Base-by-base conservation (phyloP, 2,888 invertebrate species). In the Kryphioiulus occultus region DNA sequence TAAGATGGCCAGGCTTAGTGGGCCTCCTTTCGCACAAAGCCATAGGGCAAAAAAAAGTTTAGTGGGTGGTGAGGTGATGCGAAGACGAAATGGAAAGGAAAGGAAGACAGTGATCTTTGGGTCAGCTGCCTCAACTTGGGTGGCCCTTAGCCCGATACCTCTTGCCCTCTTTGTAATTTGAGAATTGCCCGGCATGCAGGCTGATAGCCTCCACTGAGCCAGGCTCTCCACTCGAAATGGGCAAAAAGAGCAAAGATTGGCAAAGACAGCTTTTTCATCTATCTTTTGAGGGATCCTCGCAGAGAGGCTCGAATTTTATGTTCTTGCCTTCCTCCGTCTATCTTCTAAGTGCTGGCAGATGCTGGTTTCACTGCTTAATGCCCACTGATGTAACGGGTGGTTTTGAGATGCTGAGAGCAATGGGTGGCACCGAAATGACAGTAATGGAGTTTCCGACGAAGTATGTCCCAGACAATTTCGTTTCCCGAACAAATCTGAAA, bases 91-190 rank as follows among this genome's bases (percentile, higher is more conserved):
- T 47, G 42, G 53, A 32, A 85, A 44, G 85, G 44, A 10, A 86
- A 85, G 30, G 44, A 17, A 30, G 42, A 44, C 47, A 44, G 85
- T 85, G 86, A 68, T 68, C 68, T 68, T 68, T 68, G 53, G 53
- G 86, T 86, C 86, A 32, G 86, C 86, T 86, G 86, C 53, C 86
- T 47, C 86, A 47, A 26, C 86, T 86, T 86, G 86, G 86, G 86
- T 86, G 86, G 87, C 39, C 87, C 87, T 32, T 78, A 35, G 53
- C n/a, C 47, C 44, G 32, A 87, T 78, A 87, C 30, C 68, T 44
- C 87, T 87, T 87, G 78, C 82, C 87, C 87, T 83, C 87, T 87
- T 87, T 87, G 87, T 87, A 87, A 87, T 78, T 87, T 78, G 87
- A 87, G 82, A 59, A 78, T 87, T 59, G 35, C 19, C 68, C 68